Evolutionary conservation across 1,140 invertebrate genomes (phyloP).

Genomic region (Mizuhopecten yessoensis): DNA sequence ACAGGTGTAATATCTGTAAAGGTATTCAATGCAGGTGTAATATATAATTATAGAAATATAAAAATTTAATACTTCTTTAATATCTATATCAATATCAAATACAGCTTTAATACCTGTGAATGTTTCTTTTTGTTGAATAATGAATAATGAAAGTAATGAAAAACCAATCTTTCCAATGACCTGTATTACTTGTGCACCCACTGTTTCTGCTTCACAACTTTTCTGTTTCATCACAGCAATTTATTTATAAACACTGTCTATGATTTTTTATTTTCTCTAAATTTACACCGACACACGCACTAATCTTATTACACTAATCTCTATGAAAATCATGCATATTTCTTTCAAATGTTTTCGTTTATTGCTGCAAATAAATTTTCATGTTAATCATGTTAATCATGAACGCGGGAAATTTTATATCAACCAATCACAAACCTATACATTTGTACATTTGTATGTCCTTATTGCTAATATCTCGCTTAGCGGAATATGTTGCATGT

Average conservation of each 20-base stretch:
- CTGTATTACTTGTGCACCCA: too few relatives aligned
- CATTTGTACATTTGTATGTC: too few relatives aligned
- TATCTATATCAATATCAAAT: too few relatives aligned
- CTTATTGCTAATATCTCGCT: background rate
- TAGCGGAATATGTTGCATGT: slow-evolving; percentile 21
- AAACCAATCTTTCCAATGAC: too few relatives aligned
- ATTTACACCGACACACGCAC: background rate
- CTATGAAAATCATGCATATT: background rate
- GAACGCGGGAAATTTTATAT: background rate
- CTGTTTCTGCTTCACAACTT: too few relatives aligned
- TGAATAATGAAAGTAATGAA: too few relatives aligned
- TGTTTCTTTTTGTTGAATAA: too few relatives aligned
- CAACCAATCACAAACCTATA: slow-evolving; percentile 9
- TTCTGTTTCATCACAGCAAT: background rate
- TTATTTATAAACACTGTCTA: background rate
- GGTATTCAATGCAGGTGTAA: too few relatives aligned
- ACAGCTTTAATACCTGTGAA: too few relatives aligned
- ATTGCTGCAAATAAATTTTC: background rate
- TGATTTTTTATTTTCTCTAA: background rate
- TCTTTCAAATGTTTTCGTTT: background rate
- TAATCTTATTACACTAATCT: background rate
- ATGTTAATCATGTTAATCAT: background rate
- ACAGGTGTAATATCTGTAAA: too few relatives aligned
- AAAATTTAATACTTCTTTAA: too few relatives aligned
- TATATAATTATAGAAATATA: too few relatives aligned